A percentile compares a stretch with the other conserved stretches of the same genome.
Evolutionary conservation across 2,113 vertebrate genomes (phyloP).

Genomic region (Synodontis membranacea): DNA sequence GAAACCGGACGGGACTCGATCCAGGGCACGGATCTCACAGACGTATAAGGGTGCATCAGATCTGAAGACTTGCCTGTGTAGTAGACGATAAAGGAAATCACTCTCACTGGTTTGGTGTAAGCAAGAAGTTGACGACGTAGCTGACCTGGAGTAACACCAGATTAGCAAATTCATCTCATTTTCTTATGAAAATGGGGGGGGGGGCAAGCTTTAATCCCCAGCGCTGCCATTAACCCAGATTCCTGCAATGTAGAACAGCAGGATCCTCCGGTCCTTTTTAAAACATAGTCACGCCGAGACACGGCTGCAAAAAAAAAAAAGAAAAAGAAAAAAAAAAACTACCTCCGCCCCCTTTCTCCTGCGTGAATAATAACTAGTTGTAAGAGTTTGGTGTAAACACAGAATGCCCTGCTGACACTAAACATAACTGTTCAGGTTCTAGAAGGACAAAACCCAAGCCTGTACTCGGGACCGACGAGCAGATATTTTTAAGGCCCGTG

Average conservation of each 20-base stretch:
- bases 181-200: neutral
- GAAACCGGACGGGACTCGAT: neutral
- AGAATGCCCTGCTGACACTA: neutral
- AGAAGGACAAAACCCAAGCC: too few relatives aligned
- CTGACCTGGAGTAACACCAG: neutral
- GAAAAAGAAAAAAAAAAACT: neutral
- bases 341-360: neutral
- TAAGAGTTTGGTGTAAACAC: neutral
- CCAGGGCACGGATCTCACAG: neutral
- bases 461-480: too few relatives aligned
- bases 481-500: neutral
- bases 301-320: too few relatives aligned
- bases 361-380: neutral
- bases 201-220: constrained; percentile 5
- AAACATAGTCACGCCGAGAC: neutral
- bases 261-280: neutral
- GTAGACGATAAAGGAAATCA: neutral
- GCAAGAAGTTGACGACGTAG: too few relatives aligned
- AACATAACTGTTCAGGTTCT: neutral
- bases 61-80: neutral
- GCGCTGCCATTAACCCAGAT: constrained; percentile 24
- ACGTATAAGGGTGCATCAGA: neutral
- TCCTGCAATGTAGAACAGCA: neutral
- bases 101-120: too few relatives aligned
- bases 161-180: neutral